Conservation (phyloP, 2,888 invertebrate species). For the Portevinia maculata region DNA sequence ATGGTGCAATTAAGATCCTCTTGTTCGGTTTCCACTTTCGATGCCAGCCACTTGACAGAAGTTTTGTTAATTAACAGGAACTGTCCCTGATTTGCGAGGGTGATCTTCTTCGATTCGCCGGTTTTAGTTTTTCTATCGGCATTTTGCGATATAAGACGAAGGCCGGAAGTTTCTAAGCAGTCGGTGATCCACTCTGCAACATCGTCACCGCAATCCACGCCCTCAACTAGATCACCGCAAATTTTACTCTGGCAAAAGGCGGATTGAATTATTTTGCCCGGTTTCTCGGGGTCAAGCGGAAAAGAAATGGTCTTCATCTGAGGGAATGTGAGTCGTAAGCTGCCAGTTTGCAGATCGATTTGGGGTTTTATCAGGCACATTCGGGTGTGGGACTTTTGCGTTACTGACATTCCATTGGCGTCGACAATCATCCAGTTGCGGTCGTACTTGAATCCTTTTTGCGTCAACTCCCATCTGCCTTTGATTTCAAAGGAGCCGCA, state of each 20-base stretch:
- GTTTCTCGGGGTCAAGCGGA: constrained; percentile 83
- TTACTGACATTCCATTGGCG: constrained; percentile 91
- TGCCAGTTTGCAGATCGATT: constrained; percentile 85
- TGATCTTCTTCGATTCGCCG: constrained; percentile 82
- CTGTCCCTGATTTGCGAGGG: constrained; percentile 93
- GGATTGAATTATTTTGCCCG: constrained; percentile 74
- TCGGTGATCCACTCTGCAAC: constrained; percentile 92
- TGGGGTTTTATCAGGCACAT: constrained; percentile 91
- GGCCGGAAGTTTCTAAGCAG: constrained; percentile 87
- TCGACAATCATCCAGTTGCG: constrained; percentile 97
- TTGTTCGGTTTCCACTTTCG: constrained; percentile 85
- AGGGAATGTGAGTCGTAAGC: constrained; percentile 85
- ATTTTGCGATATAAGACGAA: constrained; percentile 87
- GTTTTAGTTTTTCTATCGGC: constrained; percentile 79
- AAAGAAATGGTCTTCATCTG: constrained; percentile 85
- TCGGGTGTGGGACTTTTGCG: constrained; percentile 92
- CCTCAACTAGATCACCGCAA: constrained; percentile 91
- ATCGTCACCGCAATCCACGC: constrained; percentile 92
- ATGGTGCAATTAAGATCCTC: constrained; percentile 85
- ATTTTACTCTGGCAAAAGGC: constrained; percentile 91
- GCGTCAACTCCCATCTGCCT: constrained; percentile 88
- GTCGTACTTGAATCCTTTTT: constrained; percentile 93
- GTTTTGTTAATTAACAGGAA: constrained; percentile 91
- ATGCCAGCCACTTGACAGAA: constrained; percentile 89
- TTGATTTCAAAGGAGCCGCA: constrained; percentile 90